These are phyloP conservation scores for Avahi laniger DNA, from an alignment of 2,797 vertebrate species.

Conservation along the genomic window DNA sequence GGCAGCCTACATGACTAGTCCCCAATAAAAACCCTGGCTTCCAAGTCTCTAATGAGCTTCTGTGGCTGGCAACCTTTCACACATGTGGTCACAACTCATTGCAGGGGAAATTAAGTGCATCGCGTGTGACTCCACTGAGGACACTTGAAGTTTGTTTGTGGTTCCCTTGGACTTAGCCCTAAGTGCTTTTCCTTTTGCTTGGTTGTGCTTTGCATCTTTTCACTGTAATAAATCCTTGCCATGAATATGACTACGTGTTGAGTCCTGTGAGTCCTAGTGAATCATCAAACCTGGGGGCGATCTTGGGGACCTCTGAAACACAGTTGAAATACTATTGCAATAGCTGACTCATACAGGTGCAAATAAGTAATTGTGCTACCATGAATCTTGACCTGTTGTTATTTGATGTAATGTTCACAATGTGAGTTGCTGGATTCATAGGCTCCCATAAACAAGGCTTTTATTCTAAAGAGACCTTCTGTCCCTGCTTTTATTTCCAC, in stretches of 20 bases:
- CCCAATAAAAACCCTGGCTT: neutral
- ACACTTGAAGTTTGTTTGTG: neutral
- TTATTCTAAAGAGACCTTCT: neutral
- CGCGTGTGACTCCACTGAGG: neutral
- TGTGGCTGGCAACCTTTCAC: neutral
- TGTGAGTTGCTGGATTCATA: neutral
- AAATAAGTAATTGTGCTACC: neutral
- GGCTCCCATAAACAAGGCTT: neutral
- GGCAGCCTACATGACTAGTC: neutral
- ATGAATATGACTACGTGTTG: neutral
- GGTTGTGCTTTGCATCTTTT: neutral
- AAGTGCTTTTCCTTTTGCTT: neutral
- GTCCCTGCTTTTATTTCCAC: neutral
- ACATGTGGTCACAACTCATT: neutral
- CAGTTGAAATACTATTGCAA: neutral
- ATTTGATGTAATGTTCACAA: neutral
- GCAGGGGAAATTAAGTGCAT: neutral
- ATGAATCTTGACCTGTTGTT: neutral
- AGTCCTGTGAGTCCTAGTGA: neutral
- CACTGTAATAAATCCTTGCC: neutral
- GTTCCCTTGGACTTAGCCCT: neutral
- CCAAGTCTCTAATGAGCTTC: neutral
- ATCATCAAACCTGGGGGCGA: neutral
- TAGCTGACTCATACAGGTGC: neutral
- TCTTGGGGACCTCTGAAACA: neutral